Conservation (phyloP, 2,113 vertebrate species). For the Pyrgilauda ruficollis region DNA sequence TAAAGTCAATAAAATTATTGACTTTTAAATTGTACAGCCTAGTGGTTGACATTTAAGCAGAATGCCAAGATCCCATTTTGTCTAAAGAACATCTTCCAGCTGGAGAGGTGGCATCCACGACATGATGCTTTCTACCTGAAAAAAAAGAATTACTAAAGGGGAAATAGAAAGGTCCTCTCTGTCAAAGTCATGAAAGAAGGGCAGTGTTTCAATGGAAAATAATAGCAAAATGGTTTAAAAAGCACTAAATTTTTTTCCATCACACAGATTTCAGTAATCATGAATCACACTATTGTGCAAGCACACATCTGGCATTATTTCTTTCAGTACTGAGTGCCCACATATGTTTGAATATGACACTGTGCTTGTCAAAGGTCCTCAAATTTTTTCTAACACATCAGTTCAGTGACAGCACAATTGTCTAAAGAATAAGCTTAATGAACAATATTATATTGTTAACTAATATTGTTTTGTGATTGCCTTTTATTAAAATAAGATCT, state of each 20-base stretch:
- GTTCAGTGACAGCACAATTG: slow-evolving; percentile 31
- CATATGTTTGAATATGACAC: slow-evolving; percentile 17
- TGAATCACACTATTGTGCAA: slow-evolving; percentile 39
- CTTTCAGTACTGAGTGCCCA: neutral
- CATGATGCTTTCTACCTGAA: neutral
- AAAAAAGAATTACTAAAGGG: neutral
- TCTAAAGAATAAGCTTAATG: slow-evolving; percentile 21
- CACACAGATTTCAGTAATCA: slow-evolving; percentile 32
- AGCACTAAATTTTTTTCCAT: neutral
- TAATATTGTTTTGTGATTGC: slow-evolving; percentile 36
- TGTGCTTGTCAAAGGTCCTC: slow-evolving; percentile 31
- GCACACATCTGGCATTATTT: slow-evolving; percentile 55
- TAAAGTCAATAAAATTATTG: neutral
- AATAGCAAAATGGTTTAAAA: slow-evolving; percentile 10
- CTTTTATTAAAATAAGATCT: slow-evolving; percentile 35
- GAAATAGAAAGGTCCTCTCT: neutral
- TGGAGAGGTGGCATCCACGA: neutral
- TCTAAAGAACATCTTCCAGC: neutral
- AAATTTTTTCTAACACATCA: neutral
- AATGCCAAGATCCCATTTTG: neutral
- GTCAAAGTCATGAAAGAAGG: neutral
- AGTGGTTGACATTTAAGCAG: neutral
- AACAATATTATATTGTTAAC: slow-evolving; percentile 1
- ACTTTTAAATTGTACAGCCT: neutral
- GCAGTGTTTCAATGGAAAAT: neutral